Evolutionary conservation across 2,113 vertebrate genomes (phyloP), one percentile per base, ranked within the genome.

Genomic region (Craseonycteris thonglongyai): DNA sequence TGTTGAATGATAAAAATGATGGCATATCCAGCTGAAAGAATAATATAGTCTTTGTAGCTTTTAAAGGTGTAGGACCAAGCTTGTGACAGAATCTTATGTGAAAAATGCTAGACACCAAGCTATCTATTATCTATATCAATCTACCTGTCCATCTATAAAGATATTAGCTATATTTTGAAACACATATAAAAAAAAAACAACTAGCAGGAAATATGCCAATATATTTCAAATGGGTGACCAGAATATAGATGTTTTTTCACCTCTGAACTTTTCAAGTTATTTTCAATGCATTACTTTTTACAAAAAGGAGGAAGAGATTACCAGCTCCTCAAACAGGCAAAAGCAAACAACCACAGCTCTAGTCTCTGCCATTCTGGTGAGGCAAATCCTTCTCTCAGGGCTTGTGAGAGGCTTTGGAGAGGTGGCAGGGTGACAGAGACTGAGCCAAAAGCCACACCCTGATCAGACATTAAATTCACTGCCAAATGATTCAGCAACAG

Each of bases 401-500:
- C 47, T 80, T 92, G 35, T n/a, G 28, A 88, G n/a, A 51, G 40
- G 76, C n/a, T 95, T 68, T 28, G 56, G 81, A 80, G 51, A 84
- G n/a, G 79, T 9, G 0, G 56, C 35, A 51, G 47, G 38, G 80
- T 18, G 6, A 49, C 24, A 81, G 38, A 76, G 65, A 54, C 82
- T 68, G 26, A 87, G 68, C 63, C 54, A 79, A 2, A 14, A 21
- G 94, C 59, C 40, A 94, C 33, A 84, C 83, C 58, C 71, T 47
- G 84, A 89, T 56, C 75, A 93, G 72, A 94, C 92, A 83, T 89
- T 91, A 95, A 93, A 94, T 92, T 88, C 66, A 68, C 76, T 87
- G 93, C 72, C 93, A 82, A 69, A 80, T 66, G 94, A 96, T 89
- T 92, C 83, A 83, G 78, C 72, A 92, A 76, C 51, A 87, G 59